Base-by-base conservation (phyloP, 2,113 vertebrate species). In the Megalops atlanticus region DNA sequence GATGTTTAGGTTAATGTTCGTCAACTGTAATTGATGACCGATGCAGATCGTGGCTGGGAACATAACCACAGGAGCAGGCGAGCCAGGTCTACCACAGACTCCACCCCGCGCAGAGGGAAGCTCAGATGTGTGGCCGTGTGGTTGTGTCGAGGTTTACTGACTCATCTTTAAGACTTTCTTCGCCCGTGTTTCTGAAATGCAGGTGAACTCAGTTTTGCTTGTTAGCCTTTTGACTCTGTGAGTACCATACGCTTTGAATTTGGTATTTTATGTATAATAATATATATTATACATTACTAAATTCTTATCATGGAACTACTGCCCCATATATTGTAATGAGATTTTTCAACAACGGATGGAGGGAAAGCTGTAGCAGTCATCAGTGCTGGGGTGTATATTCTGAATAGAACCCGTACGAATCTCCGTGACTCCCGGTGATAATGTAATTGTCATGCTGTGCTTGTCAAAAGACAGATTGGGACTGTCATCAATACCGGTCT, bases 1-100 rank as follows among this genome's bases (percentile, higher is more conserved):
- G 81, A 86, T 86, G 84, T 90, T 89, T 85, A 84, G 84, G 85
- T 85, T 87, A 88, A 91, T 91, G 85, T 86, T 86, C 81, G 52
- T 89, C 83, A 86, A 74, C 24, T 52, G 83, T 82, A 88, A 88
- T 84, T 88, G 88, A 89, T 85, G 86, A 81, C 84, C 85, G 64
- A 41, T 79, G 43, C 81, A 81, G 87, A 87, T 86, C 83, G 74
- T 74, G 77, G 54, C 81, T 74, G 79, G 68, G 69, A 68, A 79
- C 82, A 77, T 27, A 35, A 15, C 40, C 38, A 36, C 38, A 35
- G 18, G 15, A 35, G 14, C 41, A 15, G 41, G 43, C 21, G 40
- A 68, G 16, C 79, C 11, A 10, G 58, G 18, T 5, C 24, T n/a
- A 6, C 52, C 58, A 8, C 58, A 27, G 24, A 31, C 58, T 27